Evolutionary conservation across 2,113 vertebrate species (phyloP), one percentile per base, ranked within the genome.

Genomic region (Neofelis nebulosa): DNA sequence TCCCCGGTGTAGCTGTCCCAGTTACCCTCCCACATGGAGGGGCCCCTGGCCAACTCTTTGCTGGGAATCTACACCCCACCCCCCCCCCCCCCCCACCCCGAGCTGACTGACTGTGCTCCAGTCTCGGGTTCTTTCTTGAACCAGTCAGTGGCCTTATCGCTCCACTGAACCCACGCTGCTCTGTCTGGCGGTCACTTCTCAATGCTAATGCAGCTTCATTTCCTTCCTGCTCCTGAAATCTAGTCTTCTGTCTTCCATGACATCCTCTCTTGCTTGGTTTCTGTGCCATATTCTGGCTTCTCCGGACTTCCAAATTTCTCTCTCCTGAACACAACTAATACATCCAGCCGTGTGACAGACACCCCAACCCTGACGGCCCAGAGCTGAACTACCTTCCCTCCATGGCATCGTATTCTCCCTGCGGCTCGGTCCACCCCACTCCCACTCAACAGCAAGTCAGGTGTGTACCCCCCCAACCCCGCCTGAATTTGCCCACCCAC

Each of bases 71-170:
- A 45, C 45, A 4, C 41, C 6, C 0, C 41, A 1, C 41, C 41
- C 8, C 41, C 1, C 1, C 18, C 12, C 71, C 71, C 27, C 50
- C 48, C 2, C 12, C 21, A 11, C 13, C 73, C 1, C 1, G 1
- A 48, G 25, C 74, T 15, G 31, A n/a, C 29, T 9, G 74, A n/a
- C 29, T 9, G 74, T 18, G 74, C 74, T 27, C 36, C 0, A 11
- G 23, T 29, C 73, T 3, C 38, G 7, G 41, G 45, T 15, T 45
- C 41, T 16, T 27, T 76, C 74, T 76, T 16, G 74, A 76, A 76
- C 38, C 73, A 8, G 25, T 29, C 23, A 25, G 73, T 15, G 25
- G 38, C 29, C 73, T 38, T 25, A 45, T 29, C 73, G 7, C 27
- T 27, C 41, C 73, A 29, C 38, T 45, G 38, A 74, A 48, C 14